Percentiles rank a stretch among this genome's conserved stretches.
Conservation (phyloP, 1,140 invertebrate species). For the Meloidogyne hapla region DNA sequence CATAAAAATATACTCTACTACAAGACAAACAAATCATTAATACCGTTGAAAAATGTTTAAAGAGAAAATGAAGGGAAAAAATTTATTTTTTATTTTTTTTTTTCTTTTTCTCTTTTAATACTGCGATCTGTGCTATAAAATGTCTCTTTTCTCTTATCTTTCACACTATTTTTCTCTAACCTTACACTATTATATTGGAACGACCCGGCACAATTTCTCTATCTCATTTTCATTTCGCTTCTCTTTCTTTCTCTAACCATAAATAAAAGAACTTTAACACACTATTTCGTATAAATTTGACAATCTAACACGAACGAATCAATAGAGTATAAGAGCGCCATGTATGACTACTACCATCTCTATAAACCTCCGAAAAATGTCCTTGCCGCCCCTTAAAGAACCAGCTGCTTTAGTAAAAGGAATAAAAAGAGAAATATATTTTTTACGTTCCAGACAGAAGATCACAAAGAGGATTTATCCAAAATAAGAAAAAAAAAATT, state of each 20-base stretch:
- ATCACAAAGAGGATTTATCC: background rate
- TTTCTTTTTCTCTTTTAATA: background rate
- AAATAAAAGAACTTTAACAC: no score
- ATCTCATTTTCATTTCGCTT: background rate
- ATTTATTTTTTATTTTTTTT: background rate
- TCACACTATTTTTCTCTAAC: background rate
- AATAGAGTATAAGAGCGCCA: background rate
- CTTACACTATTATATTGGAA: background rate
- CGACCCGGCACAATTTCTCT: background rate
- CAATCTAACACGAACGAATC: background rate
- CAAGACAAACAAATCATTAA: constrained; percentile 5
- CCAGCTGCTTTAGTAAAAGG: background rate
- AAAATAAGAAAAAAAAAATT: background rate
- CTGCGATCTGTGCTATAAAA: background rate
- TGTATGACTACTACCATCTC: background rate
- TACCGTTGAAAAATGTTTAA: background rate
- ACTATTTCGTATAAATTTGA: no score
- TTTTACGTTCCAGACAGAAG: background rate
- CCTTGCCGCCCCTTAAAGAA: background rate
- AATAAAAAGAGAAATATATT: background rate
- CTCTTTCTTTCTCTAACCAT: background rate
- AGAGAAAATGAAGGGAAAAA: background rate
- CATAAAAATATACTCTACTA: background rate
- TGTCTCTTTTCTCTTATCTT: background rate
- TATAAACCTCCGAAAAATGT: background rate